phyloP scores from a whole-genome alignment of 2,888 invertebrate species.

The Cheilosia grossa region DNA sequence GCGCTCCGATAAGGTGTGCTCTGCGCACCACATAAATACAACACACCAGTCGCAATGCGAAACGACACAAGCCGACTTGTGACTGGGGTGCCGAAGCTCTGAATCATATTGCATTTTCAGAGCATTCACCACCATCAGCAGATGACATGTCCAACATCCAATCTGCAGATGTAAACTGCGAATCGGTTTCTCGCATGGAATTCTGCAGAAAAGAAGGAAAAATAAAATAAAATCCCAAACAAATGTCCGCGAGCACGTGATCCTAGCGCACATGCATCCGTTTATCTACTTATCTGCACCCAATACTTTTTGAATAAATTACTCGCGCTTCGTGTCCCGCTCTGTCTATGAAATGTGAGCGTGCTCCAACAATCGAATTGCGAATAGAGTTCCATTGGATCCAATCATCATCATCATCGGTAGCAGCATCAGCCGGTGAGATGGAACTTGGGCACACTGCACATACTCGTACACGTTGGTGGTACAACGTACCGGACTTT shows the following conservation, averaged over 20 bases:
- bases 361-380: slow-evolving; percentile 53
- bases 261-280: slow-evolving; percentile 50
- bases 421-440: slow-evolving; percentile 5
- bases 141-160: slow-evolving; percentile 59
- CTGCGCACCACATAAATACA: neutral
- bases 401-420: slow-evolving; percentile 53
- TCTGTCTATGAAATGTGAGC: slow-evolving; percentile 34
- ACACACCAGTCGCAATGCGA: slow-evolving; percentile 15
- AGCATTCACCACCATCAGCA: slow-evolving; percentile 22
- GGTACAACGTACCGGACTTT: neutral
- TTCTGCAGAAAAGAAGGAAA: slow-evolving; percentile 50
- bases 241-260: slow-evolving; percentile 71
- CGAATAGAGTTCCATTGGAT: slow-evolving; percentile 59
- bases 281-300: slow-evolving; percentile 66
- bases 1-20: slow-evolving; percentile 54
- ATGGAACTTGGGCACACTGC: slow-evolving; percentile 3
- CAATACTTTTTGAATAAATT: slow-evolving; percentile 63
- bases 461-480: slow-evolving; percentile 28
- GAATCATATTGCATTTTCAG: neutral
- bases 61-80: slow-evolving; percentile 23
- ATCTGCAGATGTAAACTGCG: slow-evolving; percentile 51
- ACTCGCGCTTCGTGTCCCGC: slow-evolving; percentile 30
- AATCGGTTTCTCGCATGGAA: slow-evolving; percentile 46
- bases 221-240: slow-evolving; percentile 48
- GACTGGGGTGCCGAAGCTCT: slow-evolving; percentile 19